These are phyloP conservation scores for Tachypleus tridentatus DNA, from an alignment of 1,140 invertebrate species.

Conservation along the genomic window DNA sequence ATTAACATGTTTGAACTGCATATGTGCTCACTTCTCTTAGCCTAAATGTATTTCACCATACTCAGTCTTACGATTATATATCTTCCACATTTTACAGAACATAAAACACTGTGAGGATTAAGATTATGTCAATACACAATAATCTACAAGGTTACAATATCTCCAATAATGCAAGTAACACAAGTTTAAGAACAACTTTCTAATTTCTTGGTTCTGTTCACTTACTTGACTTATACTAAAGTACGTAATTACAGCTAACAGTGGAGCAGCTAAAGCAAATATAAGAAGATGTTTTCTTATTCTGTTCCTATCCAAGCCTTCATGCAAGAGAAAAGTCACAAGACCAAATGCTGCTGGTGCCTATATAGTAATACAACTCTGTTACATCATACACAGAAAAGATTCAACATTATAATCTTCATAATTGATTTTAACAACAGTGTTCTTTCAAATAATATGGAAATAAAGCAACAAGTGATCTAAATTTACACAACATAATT, in stretches of 20 bases:
- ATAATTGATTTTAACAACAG: too few relatives aligned
- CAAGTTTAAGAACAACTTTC: not conserved
- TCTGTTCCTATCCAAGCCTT: slow-evolving; percentile 74
- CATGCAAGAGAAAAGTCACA: slow-evolving; percentile 90
- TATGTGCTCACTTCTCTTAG: too few relatives aligned
- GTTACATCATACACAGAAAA: too few relatives aligned
- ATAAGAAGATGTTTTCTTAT: slow-evolving; percentile 83
- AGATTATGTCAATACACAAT: not conserved
- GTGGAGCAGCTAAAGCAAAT: slow-evolving; percentile 85
- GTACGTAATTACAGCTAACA: slow-evolving; percentile 81
- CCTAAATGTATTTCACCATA: too few relatives aligned
- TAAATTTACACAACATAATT: too few relatives aligned
- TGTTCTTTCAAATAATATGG: too few relatives aligned
- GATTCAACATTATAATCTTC: too few relatives aligned
- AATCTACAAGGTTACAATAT: not conserved
- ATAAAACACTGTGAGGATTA: not conserved
- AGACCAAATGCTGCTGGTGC: slow-evolving; percentile 96
- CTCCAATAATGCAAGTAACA: not conserved
- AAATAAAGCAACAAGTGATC: too few relatives aligned
- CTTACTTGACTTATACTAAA: slow-evolving; percentile 56
- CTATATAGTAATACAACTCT: slow-evolving; percentile 33
- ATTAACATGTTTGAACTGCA: too few relatives aligned
- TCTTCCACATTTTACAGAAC: not conserved
- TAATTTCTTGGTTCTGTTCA: slow-evolving; percentile 1
- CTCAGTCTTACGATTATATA: too few relatives aligned